phyloP scores from a whole-genome alignment of 2,888 invertebrate genomes.

The Cheilosia pagana region DNA sequence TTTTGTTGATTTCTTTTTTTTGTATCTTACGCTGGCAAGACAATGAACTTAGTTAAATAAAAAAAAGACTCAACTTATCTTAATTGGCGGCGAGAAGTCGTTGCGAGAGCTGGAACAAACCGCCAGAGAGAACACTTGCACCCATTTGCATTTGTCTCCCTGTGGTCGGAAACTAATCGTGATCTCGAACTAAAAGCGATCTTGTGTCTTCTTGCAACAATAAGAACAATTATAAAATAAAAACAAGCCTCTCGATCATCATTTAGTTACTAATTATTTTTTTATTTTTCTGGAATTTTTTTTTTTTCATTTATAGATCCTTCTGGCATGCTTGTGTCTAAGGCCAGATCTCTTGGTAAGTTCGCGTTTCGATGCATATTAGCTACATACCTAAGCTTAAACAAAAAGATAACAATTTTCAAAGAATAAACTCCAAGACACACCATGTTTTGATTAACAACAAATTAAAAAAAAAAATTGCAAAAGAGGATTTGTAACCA shows the following conservation, averaged over 20 bases:
- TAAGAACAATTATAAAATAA: conserved; percentile 41
- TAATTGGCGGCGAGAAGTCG: conserved; percentile 43
- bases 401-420: conserved; percentile 63
- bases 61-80: conserved; percentile 31
- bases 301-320: conserved; percentile 88
- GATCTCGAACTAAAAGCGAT: background rate
- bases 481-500: conserved; percentile 45
- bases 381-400: conserved; percentile 69
- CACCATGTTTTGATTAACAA: conserved; percentile 66
- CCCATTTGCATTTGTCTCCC: conserved; percentile 1
- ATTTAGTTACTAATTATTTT: conserved; percentile 73
- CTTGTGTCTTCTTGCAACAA: background rate
- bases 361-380: conserved; percentile 82
- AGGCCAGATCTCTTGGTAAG: conserved; percentile 90
- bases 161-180: background rate
- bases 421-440: conserved; percentile 32
- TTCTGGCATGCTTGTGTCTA: conserved; percentile 90
- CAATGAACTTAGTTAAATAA: conserved; percentile 55
- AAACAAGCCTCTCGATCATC: conserved; percentile 49
- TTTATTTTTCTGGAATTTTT: conserved; percentile 83
- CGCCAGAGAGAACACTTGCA: conserved; percentile 4
- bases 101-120: conserved; percentile 2
- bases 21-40: conserved; percentile 44
- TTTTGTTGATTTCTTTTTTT: conserved; percentile 49
- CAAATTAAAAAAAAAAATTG: conserved; percentile 10